Evolutionary conservation across 2,888 invertebrate genomes (phyloP).

Genomic region (Polia nebulosa): DNA sequence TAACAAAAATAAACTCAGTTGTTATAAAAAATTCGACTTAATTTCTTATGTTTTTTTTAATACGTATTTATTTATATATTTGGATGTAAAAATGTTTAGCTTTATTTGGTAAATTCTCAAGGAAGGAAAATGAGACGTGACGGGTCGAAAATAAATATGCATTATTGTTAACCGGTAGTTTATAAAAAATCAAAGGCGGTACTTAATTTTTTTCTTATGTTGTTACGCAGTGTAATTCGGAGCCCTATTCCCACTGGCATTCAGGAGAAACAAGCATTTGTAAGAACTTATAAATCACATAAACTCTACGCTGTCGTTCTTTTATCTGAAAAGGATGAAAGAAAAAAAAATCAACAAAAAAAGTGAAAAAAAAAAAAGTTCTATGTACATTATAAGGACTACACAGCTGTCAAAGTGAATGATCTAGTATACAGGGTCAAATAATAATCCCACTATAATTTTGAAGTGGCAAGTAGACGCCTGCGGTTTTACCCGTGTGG

Average conservation of each 20-base stretch:
- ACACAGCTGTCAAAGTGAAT: not conserved
- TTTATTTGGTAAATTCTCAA: no score
- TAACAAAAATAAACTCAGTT: no score
- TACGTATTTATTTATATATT: no score
- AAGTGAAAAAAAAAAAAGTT: constrained; percentile 50
- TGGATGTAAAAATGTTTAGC: no score
- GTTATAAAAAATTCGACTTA: no score
- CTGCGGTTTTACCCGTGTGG: not conserved
- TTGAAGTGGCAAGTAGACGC: not conserved
- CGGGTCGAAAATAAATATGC: no score
- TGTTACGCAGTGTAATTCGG: no score
- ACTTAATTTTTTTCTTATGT: no score
- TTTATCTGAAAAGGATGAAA: constrained; percentile 82
- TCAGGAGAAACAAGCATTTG: constrained; percentile 69
- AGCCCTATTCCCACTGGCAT: constrained; percentile 12
- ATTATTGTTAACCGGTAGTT: no score
- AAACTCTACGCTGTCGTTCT: constrained; percentile 69
- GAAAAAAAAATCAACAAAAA: constrained; percentile 63
- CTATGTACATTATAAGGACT: constrained; percentile 5
- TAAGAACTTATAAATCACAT: constrained; percentile 76
- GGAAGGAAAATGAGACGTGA: no score
- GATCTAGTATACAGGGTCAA: constrained; percentile 1
- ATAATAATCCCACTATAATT: not conserved
- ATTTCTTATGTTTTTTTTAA: no score
- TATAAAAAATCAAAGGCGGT: no score